phyloP scores from a whole-genome alignment of 2,888 invertebrate genomes.

The Hirtodrosophila trivittata region DNA sequence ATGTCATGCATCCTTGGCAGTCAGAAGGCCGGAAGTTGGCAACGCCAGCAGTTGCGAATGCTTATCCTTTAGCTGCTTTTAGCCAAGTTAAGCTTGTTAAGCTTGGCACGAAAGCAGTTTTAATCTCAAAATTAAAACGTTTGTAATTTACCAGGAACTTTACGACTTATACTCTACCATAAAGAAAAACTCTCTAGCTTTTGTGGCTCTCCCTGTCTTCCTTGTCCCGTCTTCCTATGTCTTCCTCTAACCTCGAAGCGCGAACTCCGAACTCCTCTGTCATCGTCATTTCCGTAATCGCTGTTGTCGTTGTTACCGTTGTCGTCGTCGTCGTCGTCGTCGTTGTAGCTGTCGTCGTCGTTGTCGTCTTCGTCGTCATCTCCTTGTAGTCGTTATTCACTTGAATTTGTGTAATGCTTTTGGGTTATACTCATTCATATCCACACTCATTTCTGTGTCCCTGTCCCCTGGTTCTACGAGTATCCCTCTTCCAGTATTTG shows the following conservation, averaged over 20 bases:
- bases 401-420: slow-evolving; percentile 69
- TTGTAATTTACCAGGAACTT: slow-evolving; percentile 75
- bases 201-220: slow-evolving; percentile 15
- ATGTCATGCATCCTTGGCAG: slow-evolving; percentile 36
- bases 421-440: slow-evolving; percentile 39
- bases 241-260: background rate
- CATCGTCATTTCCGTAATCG: slow-evolving; percentile 61
- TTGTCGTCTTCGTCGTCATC: slow-evolving; percentile 40
- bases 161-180: slow-evolving; percentile 66
- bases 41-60: slow-evolving; percentile 62
- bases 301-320: slow-evolving; percentile 35
- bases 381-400: slow-evolving; percentile 70
- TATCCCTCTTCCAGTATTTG: slow-evolving; percentile 31
- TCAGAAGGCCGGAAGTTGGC: slow-evolving; percentile 46
- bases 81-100: slow-evolving; percentile 75
- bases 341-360: slow-evolving; percentile 31
- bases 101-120: slow-evolving; percentile 77
- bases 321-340: slow-evolving; percentile 29
- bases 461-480: background rate
- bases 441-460: slow-evolving; percentile 3
- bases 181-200: slow-evolving; percentile 41
- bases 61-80: slow-evolving; percentile 54
- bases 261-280: slow-evolving; percentile 21
- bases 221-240: background rate
- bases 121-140: slow-evolving; percentile 81